Evolutionary conservation across 1,140 invertebrate species (phyloP), one percentile per base, ranked within the genome.

Genomic region (Rhopalosiphum padi): DNA sequence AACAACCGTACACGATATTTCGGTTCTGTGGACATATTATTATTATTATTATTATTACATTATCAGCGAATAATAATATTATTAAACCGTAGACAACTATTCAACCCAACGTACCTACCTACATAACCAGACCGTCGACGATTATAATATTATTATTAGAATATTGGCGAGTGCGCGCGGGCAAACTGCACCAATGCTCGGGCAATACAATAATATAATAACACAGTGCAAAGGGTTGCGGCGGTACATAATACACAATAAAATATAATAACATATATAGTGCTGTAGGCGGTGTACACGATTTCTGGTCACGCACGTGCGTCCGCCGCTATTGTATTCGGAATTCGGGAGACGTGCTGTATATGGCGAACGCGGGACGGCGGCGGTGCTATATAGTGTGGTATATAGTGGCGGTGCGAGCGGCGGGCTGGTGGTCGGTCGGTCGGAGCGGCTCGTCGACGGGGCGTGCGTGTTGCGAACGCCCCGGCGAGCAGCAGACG

Each of bases 401-500:
- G 41, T 41, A 7, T 30, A 23, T 55, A 22, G n/a, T 22, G 18
- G 35, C 4, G 35, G n/a, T 82, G 77, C 35, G 82, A 43, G 3
- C 7, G n/a, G n/a, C 41, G 15, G 86, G 30, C 25, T 25, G 18
- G 48, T 25, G 46, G 48, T 22, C 55, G 60, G 60, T 68, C 9
- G 60, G 48, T n/a, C 5, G 30, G 7, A 51, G 87, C 43, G n/a
- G n/a, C 23, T 41, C 48, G 48, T 35, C 94, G 94, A 94, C 95
- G 95, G 94, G 95, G 94, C 94, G 95, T 94, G 94, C 94, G 94
- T 95, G 95, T 95, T 55, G 91, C 90, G 90, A 37, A 60, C 91
- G 95, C 95, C 95, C 95, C 95, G 95, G 94, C 95, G 95, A 94
- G 95, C 51, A 51, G 88, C 48, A 35, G 51, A n/a, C 95, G 95